Evolutionary conservation across 2,797 vertebrate genomes (phyloP), one percentile per base, ranked within the genome.

Genomic region (Amblyopsis hoosieri): DNA sequence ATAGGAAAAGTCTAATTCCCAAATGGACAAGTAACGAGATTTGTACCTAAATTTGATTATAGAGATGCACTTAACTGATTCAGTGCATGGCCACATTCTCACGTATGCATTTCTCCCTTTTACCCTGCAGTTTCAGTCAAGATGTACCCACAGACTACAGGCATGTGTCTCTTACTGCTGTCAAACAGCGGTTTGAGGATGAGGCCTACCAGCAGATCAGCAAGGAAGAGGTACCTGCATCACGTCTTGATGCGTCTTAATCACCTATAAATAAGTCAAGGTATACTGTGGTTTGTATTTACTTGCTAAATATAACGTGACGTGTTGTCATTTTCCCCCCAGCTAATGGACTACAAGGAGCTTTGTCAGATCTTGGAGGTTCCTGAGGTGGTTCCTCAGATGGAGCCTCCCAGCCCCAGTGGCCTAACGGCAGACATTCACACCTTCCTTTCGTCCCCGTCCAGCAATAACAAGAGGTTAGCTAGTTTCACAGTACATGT

Each of bases 121-220:
- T 15, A 1, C 5, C 42, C n/a, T 52, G 0, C 78, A 99, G 98
- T 85, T 99, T 99, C 86, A 95, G 92, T 2, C 91, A 95, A 1
- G 95, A 97, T n/a, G 89, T 94, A 57, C 98, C 97, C 69, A 99
- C 94, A 90, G 98, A 99, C 81, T 96, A 98, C 59, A 90, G 98
- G 68, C 95, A 98, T 1, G 92, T 98, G 49, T 95, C 96, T 52
- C 91, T 99, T 54, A 98, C 94, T 0, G 98, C 97, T 0, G 97
- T 99, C 2, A 97, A 95, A 67, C 98, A 99, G 65, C 91, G 98
- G 46, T 99, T 99, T 73, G 96, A 99, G 83, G 96, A 97, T 19
- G 93, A 96, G 14, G 81, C 87, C 46, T 96, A 94, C 6, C 93
- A 94, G 14, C 91, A 94, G 62, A 96, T 99, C 85, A 94, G 96